These are phyloP conservation scores for Scaptodrosophila latifasciaeformis DNA, from an alignment of 2,888 invertebrate genomes.

Conservation along the genomic window DNA sequence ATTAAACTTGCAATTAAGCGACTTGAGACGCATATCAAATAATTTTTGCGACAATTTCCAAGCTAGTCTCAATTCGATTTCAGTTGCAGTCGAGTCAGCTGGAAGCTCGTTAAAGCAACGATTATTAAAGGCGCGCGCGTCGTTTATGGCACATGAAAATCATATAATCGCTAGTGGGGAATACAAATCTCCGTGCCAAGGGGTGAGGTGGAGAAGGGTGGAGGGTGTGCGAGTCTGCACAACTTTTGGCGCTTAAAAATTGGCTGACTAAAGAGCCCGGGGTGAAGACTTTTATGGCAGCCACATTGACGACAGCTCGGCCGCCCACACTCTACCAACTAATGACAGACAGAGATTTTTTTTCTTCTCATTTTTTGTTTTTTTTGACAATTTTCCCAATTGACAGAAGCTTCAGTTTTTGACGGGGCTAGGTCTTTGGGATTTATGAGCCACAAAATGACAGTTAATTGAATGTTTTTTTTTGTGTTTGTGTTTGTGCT, in stretches of 20 bases:
- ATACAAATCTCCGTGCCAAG: no score
- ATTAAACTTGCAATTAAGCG: conserved; percentile 64
- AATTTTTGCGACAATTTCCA: conserved; percentile 45
- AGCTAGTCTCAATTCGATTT: conserved; percentile 36
- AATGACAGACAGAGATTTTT: conserved; percentile 42
- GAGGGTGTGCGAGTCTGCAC: no score
- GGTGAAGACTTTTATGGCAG: conserved; percentile 30
- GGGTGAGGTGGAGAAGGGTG: no score
- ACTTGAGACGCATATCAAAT: conserved; percentile 58
- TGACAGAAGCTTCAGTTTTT: conserved; percentile 48
- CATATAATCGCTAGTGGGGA: conserved; percentile 66
- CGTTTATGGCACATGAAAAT: conserved; percentile 66
- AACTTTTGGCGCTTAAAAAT: background rate
- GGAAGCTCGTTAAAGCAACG: conserved; percentile 56
- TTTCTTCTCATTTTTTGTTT: no score
- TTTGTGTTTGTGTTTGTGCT: no score
- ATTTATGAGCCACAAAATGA: conserved; percentile 54
- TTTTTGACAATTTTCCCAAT: conserved; percentile 25
- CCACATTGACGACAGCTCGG: conserved; percentile 18
- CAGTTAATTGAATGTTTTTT: conserved; percentile 46
- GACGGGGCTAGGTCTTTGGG: background rate
- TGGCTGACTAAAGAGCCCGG: background rate
- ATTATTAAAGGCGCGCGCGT: conserved; percentile 66
- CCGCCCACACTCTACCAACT: conserved; percentile 27
- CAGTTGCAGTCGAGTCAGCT: conserved; percentile 21